Base-by-base conservation (phyloP, 2,888 invertebrate genomes). In the Acleris holmiana region DNA sequence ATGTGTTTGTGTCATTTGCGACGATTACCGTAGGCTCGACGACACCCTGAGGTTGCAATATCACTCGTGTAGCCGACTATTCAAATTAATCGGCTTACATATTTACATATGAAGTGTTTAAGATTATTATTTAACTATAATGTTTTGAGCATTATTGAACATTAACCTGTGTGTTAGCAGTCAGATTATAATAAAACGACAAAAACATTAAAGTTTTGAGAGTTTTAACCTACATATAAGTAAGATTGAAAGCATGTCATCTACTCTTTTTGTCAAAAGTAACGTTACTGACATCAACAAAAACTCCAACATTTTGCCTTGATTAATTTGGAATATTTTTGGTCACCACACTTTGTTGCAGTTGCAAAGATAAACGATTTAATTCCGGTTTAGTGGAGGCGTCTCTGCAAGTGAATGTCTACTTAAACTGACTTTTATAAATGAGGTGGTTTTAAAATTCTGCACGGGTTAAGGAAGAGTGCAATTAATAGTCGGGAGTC, bases 371-470 rank as follows among this genome's bases (percentile, higher is more conserved):
- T 71, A 71, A 71, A 71, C 67, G 70, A 69, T 70, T 72, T 71
- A 67, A 70, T 71, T 72, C 71, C 67, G 67, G 65, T 55, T 57
- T 59, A 68, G 60, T 63, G 23, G 57, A 66, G 66, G 64, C 66
- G 50, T 70, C 68, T 53, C 71, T 64, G 70, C 67, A 67, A 66
- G 65, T 60, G 67, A 68, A 62, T 68, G 68, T 67, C 68, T 66
- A 68, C 71, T 69, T 68, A 63, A 73, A 53, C 56, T 69, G 80
- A 83, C 82, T 76, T 76, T 74, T 75, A 83, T 81, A 80, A 85
- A 85, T 83, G 82, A 77, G 70, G 69, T 62, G 59, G 71, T 77
- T 80, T 82, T 77, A 78, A 84, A 83, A 82, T 80, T 76, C 78
- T 69, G 66, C 71, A 64, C 73, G 70, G 70, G 70, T 69, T 67